These are phyloP conservation scores for Amphiprion clarkii DNA, from an alignment of 2,797 vertebrate genomes.

Conservation along the genomic window DNA sequence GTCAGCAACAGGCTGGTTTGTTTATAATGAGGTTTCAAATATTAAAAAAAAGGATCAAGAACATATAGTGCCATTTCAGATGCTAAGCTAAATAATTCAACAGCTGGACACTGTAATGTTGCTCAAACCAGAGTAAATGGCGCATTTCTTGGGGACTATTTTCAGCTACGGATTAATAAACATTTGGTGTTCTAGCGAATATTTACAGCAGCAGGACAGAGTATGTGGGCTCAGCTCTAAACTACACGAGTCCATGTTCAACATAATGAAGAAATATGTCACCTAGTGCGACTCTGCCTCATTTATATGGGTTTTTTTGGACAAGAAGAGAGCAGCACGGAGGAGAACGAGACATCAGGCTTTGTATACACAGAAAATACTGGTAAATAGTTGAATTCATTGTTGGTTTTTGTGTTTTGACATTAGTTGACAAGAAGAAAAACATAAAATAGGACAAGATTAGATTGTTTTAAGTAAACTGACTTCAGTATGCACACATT, in stretches of 20 bases:
- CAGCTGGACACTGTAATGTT: neutral
- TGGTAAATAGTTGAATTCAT: neutral
- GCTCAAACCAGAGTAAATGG: conserved; percentile 6
- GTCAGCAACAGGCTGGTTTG: neutral
- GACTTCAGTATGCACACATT: neutral
- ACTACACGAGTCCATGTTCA: neutral
- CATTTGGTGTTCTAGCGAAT: conserved; percentile 10
- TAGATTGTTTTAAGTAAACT: neutral
- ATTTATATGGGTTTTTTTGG: neutral
- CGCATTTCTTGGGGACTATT: conserved; percentile 25
- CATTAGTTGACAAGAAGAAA: conserved; percentile 20
- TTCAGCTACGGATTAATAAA: conserved; percentile 19
- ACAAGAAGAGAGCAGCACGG: neutral
- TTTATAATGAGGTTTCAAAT: neutral
- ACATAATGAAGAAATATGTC: conserved; percentile 13
- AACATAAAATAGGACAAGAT: neutral
- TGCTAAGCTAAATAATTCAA: conserved; percentile 17
- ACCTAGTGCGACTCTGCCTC: neutral
- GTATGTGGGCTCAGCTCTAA: neutral
- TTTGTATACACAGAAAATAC: neutral
- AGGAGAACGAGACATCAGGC: neutral
- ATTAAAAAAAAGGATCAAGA: neutral
- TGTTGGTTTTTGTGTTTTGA: neutral
- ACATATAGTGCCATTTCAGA: neutral
- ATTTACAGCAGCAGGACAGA: conserved; percentile 2